phyloP scores from a whole-genome alignment of 2,113 vertebrate genomes.

The Proterorhinus semilunaris region DNA sequence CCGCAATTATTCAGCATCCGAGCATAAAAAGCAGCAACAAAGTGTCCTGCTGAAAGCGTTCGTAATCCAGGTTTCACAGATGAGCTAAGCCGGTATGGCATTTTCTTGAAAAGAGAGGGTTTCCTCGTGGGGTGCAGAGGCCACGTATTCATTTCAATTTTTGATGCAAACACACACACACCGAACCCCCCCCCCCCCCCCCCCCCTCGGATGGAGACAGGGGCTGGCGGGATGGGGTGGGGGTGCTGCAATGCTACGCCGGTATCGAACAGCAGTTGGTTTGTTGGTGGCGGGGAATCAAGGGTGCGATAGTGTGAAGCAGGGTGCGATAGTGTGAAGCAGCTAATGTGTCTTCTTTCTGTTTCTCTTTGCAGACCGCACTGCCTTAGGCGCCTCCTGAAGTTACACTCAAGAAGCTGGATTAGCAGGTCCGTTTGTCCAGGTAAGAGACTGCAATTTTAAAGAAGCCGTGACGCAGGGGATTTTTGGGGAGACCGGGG shows the following conservation, averaged over 20 bases:
- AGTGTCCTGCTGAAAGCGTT: conserved; percentile 6
- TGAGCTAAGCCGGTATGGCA: conserved; percentile 21
- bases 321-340: conserved; percentile 7
- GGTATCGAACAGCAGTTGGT: conserved; percentile 24
- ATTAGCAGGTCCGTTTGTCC: conserved; percentile 9
- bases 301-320: conserved; percentile 3
- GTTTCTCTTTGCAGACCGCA: conserved; percentile 42
- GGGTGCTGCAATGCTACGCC: conserved; percentile 6
- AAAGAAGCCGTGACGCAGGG: background rate
- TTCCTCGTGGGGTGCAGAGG: conserved; percentile 29
- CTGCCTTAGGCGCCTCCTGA: conserved; percentile 17
- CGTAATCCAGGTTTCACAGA: background rate
- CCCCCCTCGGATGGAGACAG: background rate
- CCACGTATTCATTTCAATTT: conserved; percentile 42
- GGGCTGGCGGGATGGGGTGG: background rate
- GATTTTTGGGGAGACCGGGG: background rate
- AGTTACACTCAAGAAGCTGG: conserved; percentile 32
- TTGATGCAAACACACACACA: conserved; percentile 22
- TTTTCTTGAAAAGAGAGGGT: conserved; percentile 26
- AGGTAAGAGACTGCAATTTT: background rate
- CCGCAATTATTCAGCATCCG: conserved; percentile 62
- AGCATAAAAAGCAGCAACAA: conserved; percentile 22
- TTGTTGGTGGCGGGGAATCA: background rate
- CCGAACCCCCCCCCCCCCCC: conserved; percentile 11
- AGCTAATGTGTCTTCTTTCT: conserved; percentile 13